A percentile compares a stretch with the other conserved stretches of the same genome.
Evolutionary conservation across 1,140 invertebrate species (phyloP).

Genomic region (Aplysia californica): DNA sequence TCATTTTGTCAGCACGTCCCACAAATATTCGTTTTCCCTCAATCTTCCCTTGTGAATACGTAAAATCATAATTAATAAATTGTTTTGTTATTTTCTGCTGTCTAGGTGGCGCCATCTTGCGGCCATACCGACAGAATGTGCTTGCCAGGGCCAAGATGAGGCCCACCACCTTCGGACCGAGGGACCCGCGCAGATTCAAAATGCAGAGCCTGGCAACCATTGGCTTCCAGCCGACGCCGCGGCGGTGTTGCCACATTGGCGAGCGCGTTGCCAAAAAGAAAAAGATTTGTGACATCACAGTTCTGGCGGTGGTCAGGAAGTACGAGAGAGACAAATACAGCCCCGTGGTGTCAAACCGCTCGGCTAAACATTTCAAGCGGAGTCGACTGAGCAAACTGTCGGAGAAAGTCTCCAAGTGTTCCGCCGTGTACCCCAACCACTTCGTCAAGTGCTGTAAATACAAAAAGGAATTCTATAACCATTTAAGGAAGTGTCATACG

Average conservation of each 20-base stretch:
- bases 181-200: no score
- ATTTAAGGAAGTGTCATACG: constrained; percentile 31
- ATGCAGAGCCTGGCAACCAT: no score
- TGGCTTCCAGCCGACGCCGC: constrained; percentile 28
- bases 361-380: not conserved
- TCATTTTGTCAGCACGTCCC: no score
- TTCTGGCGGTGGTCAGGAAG: constrained; percentile 15
- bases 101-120: not conserved
- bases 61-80: not conserved
- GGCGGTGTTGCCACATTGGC: constrained; percentile 40
- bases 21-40: no score
- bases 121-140: not conserved
- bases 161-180: no score
- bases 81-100: not conserved
- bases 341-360: not conserved
- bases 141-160: not conserved
- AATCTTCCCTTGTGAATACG: not conserved
- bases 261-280: constrained; percentile 38
- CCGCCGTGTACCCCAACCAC: constrained; percentile 20
- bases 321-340: constrained; percentile 15
- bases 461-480: constrained; percentile 28
- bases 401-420: constrained; percentile 34
- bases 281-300: constrained; percentile 31
- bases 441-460: constrained; percentile 43
- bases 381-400: not conserved